A percentile compares a stretch with the other conserved stretches of the same genome.
These are phyloP conservation scores for Galbula dea DNA, from an alignment of 2,113 vertebrate species.

Conservation along the genomic window DNA sequence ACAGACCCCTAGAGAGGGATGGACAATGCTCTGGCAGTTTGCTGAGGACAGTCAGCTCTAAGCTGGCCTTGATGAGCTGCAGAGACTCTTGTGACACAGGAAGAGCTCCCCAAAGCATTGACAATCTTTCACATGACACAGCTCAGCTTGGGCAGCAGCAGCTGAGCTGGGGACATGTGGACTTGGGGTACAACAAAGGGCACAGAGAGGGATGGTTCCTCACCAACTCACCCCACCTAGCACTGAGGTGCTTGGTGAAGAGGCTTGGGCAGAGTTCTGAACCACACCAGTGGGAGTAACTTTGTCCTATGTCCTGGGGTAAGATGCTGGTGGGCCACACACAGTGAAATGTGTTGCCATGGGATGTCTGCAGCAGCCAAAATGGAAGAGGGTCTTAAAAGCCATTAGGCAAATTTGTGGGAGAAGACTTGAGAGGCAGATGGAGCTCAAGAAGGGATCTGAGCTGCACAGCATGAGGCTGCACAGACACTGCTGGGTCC, in stretches of 20 bases:
- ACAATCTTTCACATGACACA: accelerated
- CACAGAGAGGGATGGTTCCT: neutral
- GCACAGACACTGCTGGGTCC: neutral
- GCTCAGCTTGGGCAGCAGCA: neutral
- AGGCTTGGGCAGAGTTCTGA: neutral
- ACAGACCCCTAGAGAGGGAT: neutral
- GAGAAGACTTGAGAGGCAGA: neutral
- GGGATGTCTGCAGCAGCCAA: neutral
- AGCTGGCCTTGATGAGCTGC: neutral
- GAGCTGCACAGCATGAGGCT: neutral
- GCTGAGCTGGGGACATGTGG: neutral
- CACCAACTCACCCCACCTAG: accelerated
- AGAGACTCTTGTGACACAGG: neutral
- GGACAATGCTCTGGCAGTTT: neutral
- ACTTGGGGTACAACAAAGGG: accelerated
- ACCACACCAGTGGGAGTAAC: neutral
- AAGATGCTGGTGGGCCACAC: accelerated
- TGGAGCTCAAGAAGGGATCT: neutral
- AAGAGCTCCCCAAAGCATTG: neutral
- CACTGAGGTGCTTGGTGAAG: too few relatives aligned
- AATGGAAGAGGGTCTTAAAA: neutral
- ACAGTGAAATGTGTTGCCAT: neutral
- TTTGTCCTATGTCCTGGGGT: neutral
- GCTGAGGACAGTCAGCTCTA: neutral
- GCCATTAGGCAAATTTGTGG: slow-evolving; percentile 43